These are phyloP conservation scores for Volucella inflata DNA, from an alignment of 2,888 invertebrate genomes.

Conservation along the genomic window DNA sequence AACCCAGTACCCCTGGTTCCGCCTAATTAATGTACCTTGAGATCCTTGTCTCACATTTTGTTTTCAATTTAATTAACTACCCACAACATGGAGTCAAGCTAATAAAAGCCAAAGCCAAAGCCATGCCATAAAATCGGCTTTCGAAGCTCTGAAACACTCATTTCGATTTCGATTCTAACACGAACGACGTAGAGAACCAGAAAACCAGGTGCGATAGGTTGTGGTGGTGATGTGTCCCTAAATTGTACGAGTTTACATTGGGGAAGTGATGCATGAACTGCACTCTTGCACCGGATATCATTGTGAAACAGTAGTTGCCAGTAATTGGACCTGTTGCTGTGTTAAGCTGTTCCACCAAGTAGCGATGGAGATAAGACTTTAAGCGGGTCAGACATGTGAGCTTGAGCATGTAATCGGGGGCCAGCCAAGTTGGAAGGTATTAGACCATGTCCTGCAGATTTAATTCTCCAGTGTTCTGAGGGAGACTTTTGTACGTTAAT, in stretches of 20 bases:
- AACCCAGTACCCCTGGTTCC: slow-evolving; percentile 22
- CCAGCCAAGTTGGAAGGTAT: background rate
- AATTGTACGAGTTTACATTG: slow-evolving; percentile 13
- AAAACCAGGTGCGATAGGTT: background rate
- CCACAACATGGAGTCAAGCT: slow-evolving; percentile 29
- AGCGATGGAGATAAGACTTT: slow-evolving; percentile 30
- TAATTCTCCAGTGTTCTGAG: background rate
- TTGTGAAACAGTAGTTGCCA: slow-evolving; percentile 42
- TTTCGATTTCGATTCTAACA: slow-evolving; percentile 64
- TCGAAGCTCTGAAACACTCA: slow-evolving; percentile 33
- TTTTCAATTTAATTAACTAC: slow-evolving; percentile 64
- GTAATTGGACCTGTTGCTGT: slow-evolving; percentile 57
- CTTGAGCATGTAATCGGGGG: slow-evolving; percentile 7
- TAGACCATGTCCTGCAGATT: slow-evolving; percentile 12
- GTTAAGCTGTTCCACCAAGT: slow-evolving; percentile 32
- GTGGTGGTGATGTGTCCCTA: background rate
- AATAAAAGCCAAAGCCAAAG: slow-evolving; percentile 53
- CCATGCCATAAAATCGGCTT: slow-evolving; percentile 43
- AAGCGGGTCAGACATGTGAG: slow-evolving; percentile 25
- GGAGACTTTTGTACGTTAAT: slow-evolving; percentile 33
- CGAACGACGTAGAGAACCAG: slow-evolving; percentile 41
- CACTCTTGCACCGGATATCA: slow-evolving; percentile 46
- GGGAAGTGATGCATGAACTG: slow-evolving; percentile 2
- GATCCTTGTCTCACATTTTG: slow-evolving; percentile 45
- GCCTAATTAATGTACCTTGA: slow-evolving; percentile 43